These are phyloP conservation scores for Drosophila kanekoi DNA, from an alignment of 2,888 invertebrate species.

Conservation along the genomic window DNA sequence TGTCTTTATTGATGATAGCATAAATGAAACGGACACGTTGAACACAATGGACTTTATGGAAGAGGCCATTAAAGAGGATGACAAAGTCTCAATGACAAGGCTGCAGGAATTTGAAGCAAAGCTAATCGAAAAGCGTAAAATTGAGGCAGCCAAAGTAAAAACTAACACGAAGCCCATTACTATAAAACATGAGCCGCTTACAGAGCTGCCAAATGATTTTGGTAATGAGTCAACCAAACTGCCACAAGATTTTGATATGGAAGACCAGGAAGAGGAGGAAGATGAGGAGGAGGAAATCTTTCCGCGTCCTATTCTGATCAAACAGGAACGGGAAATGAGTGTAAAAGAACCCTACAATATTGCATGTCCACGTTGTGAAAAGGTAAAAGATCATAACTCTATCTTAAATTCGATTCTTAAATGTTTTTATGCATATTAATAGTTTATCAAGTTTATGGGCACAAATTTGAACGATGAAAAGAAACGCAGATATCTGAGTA, in stretches of 20 bases:
- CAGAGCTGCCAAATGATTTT: conserved; percentile 44
- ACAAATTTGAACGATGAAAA: conserved; percentile 68
- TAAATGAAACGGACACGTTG: conserved; percentile 37
- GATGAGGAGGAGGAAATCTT: conserved; percentile 58
- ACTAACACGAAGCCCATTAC: neutral
- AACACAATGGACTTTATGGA: conserved; percentile 78
- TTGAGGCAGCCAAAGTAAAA: conserved; percentile 20
- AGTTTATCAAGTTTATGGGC: conserved; percentile 81
- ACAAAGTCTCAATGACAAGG: conserved; percentile 56
- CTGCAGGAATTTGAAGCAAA: conserved; percentile 71
- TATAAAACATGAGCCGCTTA: conserved; percentile 51
- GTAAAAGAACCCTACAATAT: conserved; percentile 66
- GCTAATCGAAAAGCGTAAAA: conserved; percentile 56
- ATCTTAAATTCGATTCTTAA: neutral
- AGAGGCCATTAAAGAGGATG: conserved; percentile 64
- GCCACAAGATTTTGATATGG: conserved; percentile 58
- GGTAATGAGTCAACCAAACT: conserved; percentile 67
- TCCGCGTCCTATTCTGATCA: conserved; percentile 65
- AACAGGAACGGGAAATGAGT: conserved; percentile 49
- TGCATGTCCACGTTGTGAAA: conserved; percentile 75
- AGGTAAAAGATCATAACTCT: conserved; percentile 36
- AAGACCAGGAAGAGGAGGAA: conserved; percentile 38
- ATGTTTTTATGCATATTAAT: conserved; percentile 1
- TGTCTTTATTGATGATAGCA: conserved; percentile 81
- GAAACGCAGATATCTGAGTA: conserved; percentile 72